Base-by-base conservation (phyloP, 2,797 vertebrate species). In the Sibirionetta formosa region DNA sequence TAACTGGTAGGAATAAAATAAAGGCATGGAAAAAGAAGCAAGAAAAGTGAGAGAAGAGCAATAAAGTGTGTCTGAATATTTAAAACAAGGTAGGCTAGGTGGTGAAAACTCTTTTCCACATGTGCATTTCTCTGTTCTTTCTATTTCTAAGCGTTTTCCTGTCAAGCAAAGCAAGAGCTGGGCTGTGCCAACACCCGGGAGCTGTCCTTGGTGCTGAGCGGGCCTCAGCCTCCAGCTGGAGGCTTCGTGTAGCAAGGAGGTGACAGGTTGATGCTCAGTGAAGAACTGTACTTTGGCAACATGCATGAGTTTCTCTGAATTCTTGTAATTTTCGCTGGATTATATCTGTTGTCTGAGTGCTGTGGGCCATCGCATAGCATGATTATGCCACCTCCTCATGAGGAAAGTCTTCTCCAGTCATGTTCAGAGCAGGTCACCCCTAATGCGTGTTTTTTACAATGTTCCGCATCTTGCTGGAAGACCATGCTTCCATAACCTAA, bases 241-340 rank as follows among this genome's bases (percentile, higher is more conserved):
- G 27, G 40, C 51, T 50, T 51, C 1, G 0, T 35, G 70, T n/a
- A 5, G 44, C 69, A 38, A 6, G 70, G 19, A 31, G 12, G 3
- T 18, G 36, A 50, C 48, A 50, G 48, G 23, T 50, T 2, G 23
- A 13, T 50, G 48, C 51, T 53, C 42, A 27, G 17, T 5, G 8
- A 22, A 20, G 27, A 14, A 17, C 35, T 50, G 15, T 48, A 0
- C n/a, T 80, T 58, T 15, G 66, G 23, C 1, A 0, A 7, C 4
- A 2, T 6, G 2, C 33, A 40, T 4, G 12, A 31, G 2, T 44
- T 60, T 40, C 44, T 58, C 29, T 4, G 15, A 54, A 10, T 38
- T 70, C 15, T 3, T 48, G 22, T 75, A 20, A 9, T 38, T 61
- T 86, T 36, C 26, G 3, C 16, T 48, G 66, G 20, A 20, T 8